Evolutionary conservation across 2,888 invertebrate species (phyloP), one percentile per base, ranked within the genome.

Genomic region (Pseudococcus viburni): DNA sequence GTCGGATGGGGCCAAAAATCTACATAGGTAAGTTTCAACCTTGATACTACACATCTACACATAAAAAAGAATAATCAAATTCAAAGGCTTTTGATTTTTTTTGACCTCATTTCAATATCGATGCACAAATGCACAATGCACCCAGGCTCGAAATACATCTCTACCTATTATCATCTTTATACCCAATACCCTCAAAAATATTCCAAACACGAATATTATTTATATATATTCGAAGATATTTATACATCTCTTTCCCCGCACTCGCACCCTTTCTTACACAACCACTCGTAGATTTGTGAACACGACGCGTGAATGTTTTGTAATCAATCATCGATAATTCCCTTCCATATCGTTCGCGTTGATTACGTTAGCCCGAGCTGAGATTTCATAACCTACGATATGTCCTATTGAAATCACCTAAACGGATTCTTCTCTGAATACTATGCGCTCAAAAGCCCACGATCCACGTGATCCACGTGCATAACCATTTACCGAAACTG

Each of bases 301-400:
- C 59, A 59, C 59, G 19, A 8, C 19, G 59, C 59, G 19, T 7
- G n/a, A 59, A 33, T 33, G 68, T 73, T 33, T 26, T 33, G 68
- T 73, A 73, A 73, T 73, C 68, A 73, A 73, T 73, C 68, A 73
- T 73, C 22, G 68, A 59, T 59, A 59, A 59, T 59, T 59, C 59
- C 59, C 68, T 73, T 73, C 68, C 26, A 22, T 11, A 33, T 33
- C 26, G 26, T 33, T 33, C 26, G 26, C 64, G 68, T 73, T 73
- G 68, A 73, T 73, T 73, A 73, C 68, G 68, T 73, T 73, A 33
- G 12, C 33, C 33, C 33, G 15, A 59, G 59, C 59, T 6, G 8
- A 59, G 59, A 73, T 73, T 73, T 73, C 68, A 33, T 33, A 73
- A 73, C 33, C 26, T 26, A 33, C 26, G 11, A 33, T 73, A 73